Evolutionary conservation across 2,888 invertebrate species (phyloP), one percentile per base, ranked within the genome.

Genomic region (Spicauda simplicius): DNA sequence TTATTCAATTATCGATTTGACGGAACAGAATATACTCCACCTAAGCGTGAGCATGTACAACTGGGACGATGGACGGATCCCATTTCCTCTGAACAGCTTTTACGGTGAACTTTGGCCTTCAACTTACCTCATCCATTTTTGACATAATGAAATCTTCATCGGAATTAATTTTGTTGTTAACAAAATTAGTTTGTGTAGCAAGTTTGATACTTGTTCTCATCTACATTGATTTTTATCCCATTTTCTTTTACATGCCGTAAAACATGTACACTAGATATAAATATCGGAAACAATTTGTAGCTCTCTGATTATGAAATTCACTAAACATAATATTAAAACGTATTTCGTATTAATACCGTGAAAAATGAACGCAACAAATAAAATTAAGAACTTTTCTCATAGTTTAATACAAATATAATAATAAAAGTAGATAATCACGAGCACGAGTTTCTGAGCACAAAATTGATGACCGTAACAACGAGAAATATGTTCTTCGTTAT

Each of bases 1-100:
- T 76, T 77, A 79, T 84, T 81, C 82, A 83, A 84, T 86, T 83
- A 85, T 86, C 72, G 70, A 74, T 74, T 71, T 72, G 73, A 71
- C 65, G 67, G 59, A 64, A 67, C 56, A 66, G 66, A 71, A 70
- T 64, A 70, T 64, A 59, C 71, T 69, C 55, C 19, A 54, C 16
- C 53, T 19, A 50, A 30, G 19, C 64, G 65, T 69, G 69, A 67
- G 67, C 68, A 66, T 58, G 56, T 48, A 58, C 56, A 55, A 55
- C 60, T 63, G 58, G 33, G 60, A 48, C 50, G 56, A 64, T 59
- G 25, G 20, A 53, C 10, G 37, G 53, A 30, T 62, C 57, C 62
- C 61, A 64, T 69, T 71, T 69, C 64, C 64, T 53, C 50, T n/a
- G 37, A 37, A 25, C 65, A 20, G 16, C 37, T 52, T 53, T 52